These are phyloP conservation scores for Columba janthina DNA, from an alignment of 2,113 vertebrate genomes.

Conservation along the genomic window DNA sequence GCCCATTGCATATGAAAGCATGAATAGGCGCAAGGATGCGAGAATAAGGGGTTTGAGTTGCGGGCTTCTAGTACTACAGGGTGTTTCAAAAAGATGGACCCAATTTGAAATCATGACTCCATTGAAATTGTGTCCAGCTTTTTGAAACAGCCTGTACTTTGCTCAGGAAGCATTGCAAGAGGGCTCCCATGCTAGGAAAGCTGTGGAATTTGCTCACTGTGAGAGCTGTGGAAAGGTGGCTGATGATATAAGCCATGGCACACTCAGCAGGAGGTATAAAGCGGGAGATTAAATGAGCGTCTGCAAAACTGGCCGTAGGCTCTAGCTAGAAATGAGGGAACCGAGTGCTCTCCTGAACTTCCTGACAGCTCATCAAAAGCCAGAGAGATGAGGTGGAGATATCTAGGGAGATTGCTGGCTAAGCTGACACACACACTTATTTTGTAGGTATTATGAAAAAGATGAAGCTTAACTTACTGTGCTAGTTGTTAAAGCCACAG, in stretches of 20 bases:
- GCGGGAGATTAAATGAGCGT: not conserved
- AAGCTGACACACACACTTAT: not conserved
- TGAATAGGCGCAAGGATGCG: not conserved
- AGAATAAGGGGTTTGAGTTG: not conserved
- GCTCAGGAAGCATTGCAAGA: not conserved
- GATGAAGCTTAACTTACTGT: not conserved
- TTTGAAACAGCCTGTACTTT: not conserved
- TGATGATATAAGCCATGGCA: constrained; percentile 10
- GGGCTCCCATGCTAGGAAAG: not conserved
- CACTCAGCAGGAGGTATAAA: not conserved
- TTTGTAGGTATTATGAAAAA: not conserved
- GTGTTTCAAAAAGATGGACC: no score
- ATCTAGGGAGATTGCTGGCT: not conserved
- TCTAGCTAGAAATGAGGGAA: not conserved
- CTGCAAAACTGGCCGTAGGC: not conserved
- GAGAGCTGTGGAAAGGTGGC: constrained; percentile 22
- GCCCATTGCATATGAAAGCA: fast-evolving
- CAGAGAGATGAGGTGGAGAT: not conserved
- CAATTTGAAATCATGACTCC: no score
- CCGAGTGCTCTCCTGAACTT: not conserved
- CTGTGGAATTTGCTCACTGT: not conserved
- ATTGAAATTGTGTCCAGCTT: no score
- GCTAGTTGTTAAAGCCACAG: not conserved
- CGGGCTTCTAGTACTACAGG: not conserved
- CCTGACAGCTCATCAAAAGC: not conserved